phyloP scores from a whole-genome alignment of 2,888 invertebrate genomes.

The Lasius platythorax region DNA sequence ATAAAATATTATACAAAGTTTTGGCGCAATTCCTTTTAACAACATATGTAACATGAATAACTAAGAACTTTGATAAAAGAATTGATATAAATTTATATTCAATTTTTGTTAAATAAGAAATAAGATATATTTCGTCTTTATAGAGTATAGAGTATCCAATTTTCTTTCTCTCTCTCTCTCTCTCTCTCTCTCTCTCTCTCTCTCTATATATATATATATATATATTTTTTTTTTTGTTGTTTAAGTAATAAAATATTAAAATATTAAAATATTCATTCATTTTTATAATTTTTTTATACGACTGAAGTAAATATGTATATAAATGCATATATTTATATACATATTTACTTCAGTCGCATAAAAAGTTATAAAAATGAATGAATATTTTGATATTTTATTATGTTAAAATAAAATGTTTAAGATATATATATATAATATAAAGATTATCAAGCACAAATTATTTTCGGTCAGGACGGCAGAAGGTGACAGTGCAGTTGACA shows the following conservation, averaged over 20 bases:
- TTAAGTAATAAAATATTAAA: no score
- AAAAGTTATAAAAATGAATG: not conserved
- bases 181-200: no score
- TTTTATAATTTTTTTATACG: no score
- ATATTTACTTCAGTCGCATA: not conserved
- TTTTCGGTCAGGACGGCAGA: not conserved
- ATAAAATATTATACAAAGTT: not conserved
- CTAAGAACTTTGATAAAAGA: not conserved
- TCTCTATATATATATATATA: no score
- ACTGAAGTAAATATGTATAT: no score
- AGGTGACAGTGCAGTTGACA: slow-evolving; percentile 11
- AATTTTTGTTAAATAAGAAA: not conserved
- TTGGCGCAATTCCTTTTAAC: not conserved
- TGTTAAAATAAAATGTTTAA: not conserved
- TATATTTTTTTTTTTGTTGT: no score
- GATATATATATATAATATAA: not conserved
- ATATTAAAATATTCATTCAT: no score
- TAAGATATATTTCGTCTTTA: no score
- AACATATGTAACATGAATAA: not conserved
- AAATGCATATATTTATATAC: no score
- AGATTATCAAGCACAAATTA: slow-evolving; percentile 23
- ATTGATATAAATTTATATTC: not conserved
- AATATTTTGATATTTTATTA: not conserved
- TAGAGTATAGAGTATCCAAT: no score
- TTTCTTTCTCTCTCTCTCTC: no score